Conservation (phyloP, 2,888 invertebrate species). For the Eupeodes latifasciatus region DNA sequence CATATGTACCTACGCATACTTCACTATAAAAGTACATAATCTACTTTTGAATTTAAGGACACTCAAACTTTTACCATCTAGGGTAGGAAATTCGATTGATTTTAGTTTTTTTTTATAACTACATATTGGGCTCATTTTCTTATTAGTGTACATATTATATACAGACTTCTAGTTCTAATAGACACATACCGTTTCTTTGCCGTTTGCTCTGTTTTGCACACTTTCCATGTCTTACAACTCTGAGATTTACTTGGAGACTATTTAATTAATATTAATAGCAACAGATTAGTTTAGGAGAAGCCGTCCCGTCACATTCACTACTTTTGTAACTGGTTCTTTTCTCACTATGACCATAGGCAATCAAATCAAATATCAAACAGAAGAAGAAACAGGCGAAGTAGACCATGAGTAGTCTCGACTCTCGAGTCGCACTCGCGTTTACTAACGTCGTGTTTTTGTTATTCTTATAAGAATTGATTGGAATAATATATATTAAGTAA, state of each 20-base stretch:
- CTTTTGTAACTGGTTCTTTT: slow-evolving; percentile 24
- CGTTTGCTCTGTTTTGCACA: slow-evolving; percentile 4
- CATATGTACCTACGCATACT: too few relatives aligned
- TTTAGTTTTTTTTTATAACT: neutral
- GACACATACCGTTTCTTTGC: neutral
- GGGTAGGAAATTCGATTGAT: too few relatives aligned
- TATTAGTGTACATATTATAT: neutral
- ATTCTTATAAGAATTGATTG: neutral
- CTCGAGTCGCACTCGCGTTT: neutral
- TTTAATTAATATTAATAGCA: neutral
- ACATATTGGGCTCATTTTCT: neutral
- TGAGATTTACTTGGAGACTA: slow-evolving; percentile 43
- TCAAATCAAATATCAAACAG: neutral
- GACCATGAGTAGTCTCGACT: neutral
- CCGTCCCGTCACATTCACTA: neutral
- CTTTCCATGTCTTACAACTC: slow-evolving; percentile 33
- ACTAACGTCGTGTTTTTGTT: neutral
- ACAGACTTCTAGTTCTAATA: neutral
- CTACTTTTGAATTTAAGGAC: too few relatives aligned
- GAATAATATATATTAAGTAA: neutral
- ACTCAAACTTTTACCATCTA: too few relatives aligned
- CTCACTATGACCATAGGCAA: neutral
- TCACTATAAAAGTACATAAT: too few relatives aligned
- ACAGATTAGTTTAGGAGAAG: neutral
- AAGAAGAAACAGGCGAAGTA: neutral